These are phyloP conservation scores for Autographa pulchrina DNA, from an alignment of 2,888 invertebrate genomes.

Conservation along the genomic window DNA sequence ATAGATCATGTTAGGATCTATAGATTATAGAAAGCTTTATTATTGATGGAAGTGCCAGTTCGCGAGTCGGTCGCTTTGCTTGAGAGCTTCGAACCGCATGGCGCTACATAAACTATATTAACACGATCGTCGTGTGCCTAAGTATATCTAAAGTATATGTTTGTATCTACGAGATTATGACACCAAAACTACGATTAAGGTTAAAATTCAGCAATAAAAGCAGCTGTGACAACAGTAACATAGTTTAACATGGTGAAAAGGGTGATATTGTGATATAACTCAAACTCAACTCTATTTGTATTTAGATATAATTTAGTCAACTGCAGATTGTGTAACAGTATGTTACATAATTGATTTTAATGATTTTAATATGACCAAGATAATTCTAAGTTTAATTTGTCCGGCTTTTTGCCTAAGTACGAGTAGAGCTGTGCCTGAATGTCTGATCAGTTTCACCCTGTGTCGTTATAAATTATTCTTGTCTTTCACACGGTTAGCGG, in stretches of 20 bases:
- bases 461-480: conserved; percentile 30
- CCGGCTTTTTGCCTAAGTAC: conserved; percentile 8
- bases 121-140: conserved; percentile 50
- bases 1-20: conserved; percentile 57
- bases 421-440: conserved; percentile 36
- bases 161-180: conserved; percentile 80
- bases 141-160: conserved; percentile 53
- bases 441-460: conserved; percentile 22
- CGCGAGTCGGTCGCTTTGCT: conserved; percentile 48
- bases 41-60: conserved; percentile 45
- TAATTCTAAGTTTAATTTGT: conserved; percentile 4
- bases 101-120: conserved; percentile 17
- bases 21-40: conserved; percentile 61
- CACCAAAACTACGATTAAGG: conserved; percentile 82
- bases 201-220: conserved; percentile 63
- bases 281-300: conserved; percentile 38
- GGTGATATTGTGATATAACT: conserved; percentile 34
- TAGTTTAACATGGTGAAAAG: conserved; percentile 9
- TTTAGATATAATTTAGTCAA: background rate
- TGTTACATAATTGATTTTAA: conserved; percentile 6
- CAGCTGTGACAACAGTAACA: conserved; percentile 52
- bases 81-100: conserved; percentile 21
- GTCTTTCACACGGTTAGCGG: conserved; percentile 33
- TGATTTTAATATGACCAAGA: background rate
- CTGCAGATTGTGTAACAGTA: conserved; percentile 30